Evolutionary conservation across 2,797 vertebrate species (phyloP).

Genomic region (Prunella strophiata): DNA sequence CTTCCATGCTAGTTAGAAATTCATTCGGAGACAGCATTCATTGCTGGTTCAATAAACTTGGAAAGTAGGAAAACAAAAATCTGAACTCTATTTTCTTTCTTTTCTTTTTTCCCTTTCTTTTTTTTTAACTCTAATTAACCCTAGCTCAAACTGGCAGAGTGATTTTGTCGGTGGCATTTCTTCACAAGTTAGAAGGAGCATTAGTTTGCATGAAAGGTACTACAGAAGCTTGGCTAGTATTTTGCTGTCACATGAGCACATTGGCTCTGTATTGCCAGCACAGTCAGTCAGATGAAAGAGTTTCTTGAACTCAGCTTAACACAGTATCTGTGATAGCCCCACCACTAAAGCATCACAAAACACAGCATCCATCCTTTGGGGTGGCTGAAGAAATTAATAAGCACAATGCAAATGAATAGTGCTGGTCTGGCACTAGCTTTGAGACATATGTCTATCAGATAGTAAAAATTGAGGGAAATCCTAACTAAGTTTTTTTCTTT

Average conservation of each 20-base stretch:
- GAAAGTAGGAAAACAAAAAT: neutral
- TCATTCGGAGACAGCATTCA: neutral
- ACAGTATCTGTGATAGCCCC: neutral
- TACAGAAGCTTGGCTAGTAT: neutral
- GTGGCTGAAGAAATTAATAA: neutral
- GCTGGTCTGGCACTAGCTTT: neutral
- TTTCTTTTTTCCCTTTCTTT: neutral
- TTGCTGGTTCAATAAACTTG: neutral
- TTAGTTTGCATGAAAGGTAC: neutral
- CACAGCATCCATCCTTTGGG: neutral
- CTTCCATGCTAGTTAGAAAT: neutral
- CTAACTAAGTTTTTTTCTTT: neutral
- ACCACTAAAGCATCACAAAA: constrained; percentile 3
- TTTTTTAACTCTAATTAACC: neutral
- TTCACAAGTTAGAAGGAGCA: neutral
- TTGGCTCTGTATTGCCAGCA: neutral
- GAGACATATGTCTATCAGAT: neutral
- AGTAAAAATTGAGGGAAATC: neutral
- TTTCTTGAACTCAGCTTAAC: constrained; percentile 41
- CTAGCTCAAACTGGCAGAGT: neutral
- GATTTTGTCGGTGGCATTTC: neutral
- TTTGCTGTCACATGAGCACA: constrained; percentile 12
- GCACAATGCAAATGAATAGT: neutral
- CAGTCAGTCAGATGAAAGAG: constrained; percentile 43
- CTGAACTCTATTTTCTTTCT: neutral